Evolutionary conservation across 1,140 invertebrate species (phyloP), one percentile per base, ranked within the genome.

Genomic region (Lucilia sericata): DNA sequence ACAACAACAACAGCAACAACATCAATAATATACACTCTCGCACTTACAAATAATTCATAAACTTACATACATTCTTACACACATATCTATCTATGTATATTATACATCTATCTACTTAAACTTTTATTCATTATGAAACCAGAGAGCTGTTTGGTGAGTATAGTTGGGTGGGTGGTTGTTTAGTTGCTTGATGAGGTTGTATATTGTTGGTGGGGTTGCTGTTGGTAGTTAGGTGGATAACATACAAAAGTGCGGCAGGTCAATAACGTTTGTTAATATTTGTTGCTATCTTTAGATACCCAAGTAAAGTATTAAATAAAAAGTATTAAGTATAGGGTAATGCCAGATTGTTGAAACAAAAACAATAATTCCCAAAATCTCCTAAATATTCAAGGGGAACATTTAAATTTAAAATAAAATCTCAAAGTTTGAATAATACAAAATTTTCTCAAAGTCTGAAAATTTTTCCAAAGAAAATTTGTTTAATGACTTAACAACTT

Each of bases 181-280:
- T 42, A 7, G 42, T 42, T 30, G 25, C 25, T 30, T 30, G 25
- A 30, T 25, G 21, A 75, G 25, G 2, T 14, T 75, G 7, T 34
- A 13, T 13, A 1, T 75, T 75, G 74, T 8, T 75, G 74, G 34
- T 4, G 2, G 34, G 2, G 74, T 14, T 34, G 30, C 8, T 14
- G n/a, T 9, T 4, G 34, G 30, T 76, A 19, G 17, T n/a, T 76
- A n/a, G 34, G 34, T 76, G 17, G 42, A 42, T 51, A 34, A 47
- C n/a, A 49, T 21, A 80, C 76, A 80, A 80, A 21, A 80, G 76
- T 80, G 76, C 76, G 76, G 76, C 76, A 80, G 76, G 76, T 80
- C 76, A 80, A 80, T 80, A 80, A 80, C 76, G 76, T 80, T 47
- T 80, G 65, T 80, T 80, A 80, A 49, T 80, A 80, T 80, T 78